A percentile compares a stretch with the other conserved stretches of the same genome.
These are phyloP conservation scores for Hexactinellida sp. DNA, from an alignment of 37 sponge, comb jelly and placozoan species.

Conservation along the genomic window DNA sequence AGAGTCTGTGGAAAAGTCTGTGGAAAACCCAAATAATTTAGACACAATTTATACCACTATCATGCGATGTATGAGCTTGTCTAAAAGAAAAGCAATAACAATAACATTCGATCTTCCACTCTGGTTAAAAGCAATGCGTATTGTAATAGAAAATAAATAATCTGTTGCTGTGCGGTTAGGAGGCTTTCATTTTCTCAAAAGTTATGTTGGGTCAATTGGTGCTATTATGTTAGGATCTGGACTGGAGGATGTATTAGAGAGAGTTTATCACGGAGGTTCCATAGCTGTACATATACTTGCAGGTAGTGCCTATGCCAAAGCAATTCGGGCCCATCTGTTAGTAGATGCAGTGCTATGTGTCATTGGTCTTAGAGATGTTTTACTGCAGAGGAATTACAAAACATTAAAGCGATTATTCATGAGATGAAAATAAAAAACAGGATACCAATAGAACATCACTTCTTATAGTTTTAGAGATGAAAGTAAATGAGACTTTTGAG, in stretches of 20 bases:
- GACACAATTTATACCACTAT: constrained; percentile 21
- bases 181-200: constrained; percentile 22
- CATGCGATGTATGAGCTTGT: constrained; percentile 7
- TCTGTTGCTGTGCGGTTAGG: constrained; percentile 19
- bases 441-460: neutral
- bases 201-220: constrained; percentile 19
- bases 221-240: constrained; percentile 22
- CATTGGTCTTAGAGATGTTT: neutral
- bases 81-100: neutral
- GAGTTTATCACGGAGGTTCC: constrained; percentile 20
- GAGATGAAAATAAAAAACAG: neutral
- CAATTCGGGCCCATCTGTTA: constrained; percentile 26
- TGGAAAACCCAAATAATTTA: neutral
- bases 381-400: neutral
- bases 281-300: constrained; percentile 22
- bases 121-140: constrained; percentile 19
- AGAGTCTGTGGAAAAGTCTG: neutral
- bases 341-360: constrained; percentile 13
- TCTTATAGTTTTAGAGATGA: neutral
- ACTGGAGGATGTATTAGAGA: constrained; percentile 21
- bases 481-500: neutral
- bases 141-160: neutral
- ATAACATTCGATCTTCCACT: constrained; percentile 25
- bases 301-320: constrained; percentile 24
- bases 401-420: neutral